Evolutionary conservation across 1,140 invertebrate species (phyloP).

Genomic region (Sycophaga agraensis): DNA sequence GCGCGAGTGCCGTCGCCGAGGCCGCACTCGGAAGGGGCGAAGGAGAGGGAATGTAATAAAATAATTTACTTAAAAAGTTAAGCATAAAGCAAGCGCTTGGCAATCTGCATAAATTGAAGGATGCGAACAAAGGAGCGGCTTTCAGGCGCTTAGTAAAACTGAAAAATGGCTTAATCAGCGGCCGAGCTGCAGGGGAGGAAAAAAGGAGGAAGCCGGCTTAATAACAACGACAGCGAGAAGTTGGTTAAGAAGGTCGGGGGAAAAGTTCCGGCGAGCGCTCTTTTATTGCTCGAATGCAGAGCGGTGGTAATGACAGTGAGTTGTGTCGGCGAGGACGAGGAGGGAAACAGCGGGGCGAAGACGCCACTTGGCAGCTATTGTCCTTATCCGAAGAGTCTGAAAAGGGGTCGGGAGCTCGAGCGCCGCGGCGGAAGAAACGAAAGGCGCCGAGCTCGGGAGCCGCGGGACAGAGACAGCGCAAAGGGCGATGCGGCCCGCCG

Average conservation of each 20-base stretch:
- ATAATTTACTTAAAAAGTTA: no score
- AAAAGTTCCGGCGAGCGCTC: neutral
- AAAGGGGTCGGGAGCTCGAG: neutral
- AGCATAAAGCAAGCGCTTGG: no score
- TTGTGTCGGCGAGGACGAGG: neutral
- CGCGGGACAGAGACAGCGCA: no score
- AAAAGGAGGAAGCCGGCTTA: neutral
- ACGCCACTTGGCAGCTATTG: constrained; percentile 39
- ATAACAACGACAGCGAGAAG: constrained; percentile 6
- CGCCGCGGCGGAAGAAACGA: neutral
- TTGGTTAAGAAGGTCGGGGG: neutral
- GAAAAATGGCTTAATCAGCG: neutral
- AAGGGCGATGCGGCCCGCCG: neutral
- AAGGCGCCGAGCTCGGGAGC: neutral
- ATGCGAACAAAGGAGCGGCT: neutral
- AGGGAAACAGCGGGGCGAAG: constrained; percentile 9
- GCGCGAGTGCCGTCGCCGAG: no score
- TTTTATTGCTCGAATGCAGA: constrained; percentile 15
- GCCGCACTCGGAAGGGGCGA: no score
- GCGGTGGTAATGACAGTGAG: constrained; percentile 6
- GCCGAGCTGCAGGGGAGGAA: neutral
- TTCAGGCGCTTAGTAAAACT: neutral
- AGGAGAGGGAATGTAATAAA: no score
- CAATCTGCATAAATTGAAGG: no score
- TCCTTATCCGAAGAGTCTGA: constrained; percentile 34